phyloP scores from a whole-genome alignment of 2,888 invertebrate genomes.

The Hermaeophaga mercurialis region DNA sequence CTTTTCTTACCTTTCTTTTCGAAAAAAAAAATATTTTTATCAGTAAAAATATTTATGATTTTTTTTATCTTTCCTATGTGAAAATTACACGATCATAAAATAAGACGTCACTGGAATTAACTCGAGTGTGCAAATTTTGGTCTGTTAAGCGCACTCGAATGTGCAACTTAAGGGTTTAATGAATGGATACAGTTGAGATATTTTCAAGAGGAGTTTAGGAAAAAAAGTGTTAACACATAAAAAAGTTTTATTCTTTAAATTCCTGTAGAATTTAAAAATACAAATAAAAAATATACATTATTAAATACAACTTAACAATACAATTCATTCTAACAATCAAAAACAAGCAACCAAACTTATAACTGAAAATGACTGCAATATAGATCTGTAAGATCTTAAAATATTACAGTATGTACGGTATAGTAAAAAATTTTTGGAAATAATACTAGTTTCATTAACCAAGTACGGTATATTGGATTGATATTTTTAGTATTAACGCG shows the following conservation, averaged over 20 bases:
- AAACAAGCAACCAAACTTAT: conserved; percentile 35
- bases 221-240: conserved; percentile 29
- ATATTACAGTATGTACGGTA: conserved; percentile 36
- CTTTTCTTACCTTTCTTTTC: no score
- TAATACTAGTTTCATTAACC: conserved; percentile 38
- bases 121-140: no score
- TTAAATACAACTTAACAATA: conserved; percentile 41
- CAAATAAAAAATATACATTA: conserved; percentile 46
- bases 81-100: no score
- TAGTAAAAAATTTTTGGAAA: conserved; percentile 32
- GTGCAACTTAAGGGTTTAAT: no score
- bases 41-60: no score
- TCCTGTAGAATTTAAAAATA: conserved; percentile 43
- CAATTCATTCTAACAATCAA: conserved; percentile 33
- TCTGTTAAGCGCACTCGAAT: no score
- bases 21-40: no score
- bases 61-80: no score
- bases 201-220: no score
- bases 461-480: conserved; percentile 38
- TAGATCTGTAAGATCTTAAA: conserved; percentile 5
- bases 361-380: conserved; percentile 16
- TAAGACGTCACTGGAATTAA: no score
- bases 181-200: no score
- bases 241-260: conserved; percentile 43
- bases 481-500: conserved; percentile 37